A percentile compares a stretch with the other conserved stretches of the same genome.
These are phyloP conservation scores for Aspidiotus destructor DNA, from an alignment of 2,888 invertebrate species.

Conservation along the genomic window DNA sequence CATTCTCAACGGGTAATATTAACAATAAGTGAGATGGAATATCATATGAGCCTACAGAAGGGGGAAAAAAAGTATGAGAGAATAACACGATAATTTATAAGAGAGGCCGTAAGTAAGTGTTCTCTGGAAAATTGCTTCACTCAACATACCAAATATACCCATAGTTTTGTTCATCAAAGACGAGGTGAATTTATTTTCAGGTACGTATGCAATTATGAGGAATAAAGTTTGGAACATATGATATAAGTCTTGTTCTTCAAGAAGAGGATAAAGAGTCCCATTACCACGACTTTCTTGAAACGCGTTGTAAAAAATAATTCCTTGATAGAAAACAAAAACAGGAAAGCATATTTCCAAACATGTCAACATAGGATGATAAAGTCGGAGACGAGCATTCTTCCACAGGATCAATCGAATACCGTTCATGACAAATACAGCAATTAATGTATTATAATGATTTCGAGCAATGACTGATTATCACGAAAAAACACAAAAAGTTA, in stretches of 20 bases:
- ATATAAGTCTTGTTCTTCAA: not conserved
- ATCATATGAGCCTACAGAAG: too few species aligned
- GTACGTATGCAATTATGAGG: not conserved
- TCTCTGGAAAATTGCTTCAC: too few species aligned
- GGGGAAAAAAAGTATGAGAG: too few species aligned
- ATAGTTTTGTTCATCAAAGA: too few species aligned
- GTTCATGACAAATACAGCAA: not conserved
- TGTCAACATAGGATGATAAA: not conserved
- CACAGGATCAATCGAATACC: slow-evolving; percentile 1
- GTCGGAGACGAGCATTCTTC: not conserved
- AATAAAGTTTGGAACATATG: not conserved
- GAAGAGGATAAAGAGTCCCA: not conserved
- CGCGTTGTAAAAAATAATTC: not conserved
- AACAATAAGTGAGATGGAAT: too few species aligned
- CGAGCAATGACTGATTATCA: too few species aligned
- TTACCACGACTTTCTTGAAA: not conserved
- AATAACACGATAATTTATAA: too few species aligned
- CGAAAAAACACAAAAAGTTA: too few species aligned
- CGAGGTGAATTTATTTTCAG: not conserved
- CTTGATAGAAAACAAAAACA: not conserved
- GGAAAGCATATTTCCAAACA: not conserved
- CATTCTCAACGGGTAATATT: not conserved
- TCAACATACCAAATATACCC: too few species aligned
- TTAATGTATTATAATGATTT: too few species aligned
- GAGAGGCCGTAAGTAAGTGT: too few species aligned